Conservation (phyloP, 2,888 invertebrate species). For the Caenorhabditis drosophilae region DNA sequence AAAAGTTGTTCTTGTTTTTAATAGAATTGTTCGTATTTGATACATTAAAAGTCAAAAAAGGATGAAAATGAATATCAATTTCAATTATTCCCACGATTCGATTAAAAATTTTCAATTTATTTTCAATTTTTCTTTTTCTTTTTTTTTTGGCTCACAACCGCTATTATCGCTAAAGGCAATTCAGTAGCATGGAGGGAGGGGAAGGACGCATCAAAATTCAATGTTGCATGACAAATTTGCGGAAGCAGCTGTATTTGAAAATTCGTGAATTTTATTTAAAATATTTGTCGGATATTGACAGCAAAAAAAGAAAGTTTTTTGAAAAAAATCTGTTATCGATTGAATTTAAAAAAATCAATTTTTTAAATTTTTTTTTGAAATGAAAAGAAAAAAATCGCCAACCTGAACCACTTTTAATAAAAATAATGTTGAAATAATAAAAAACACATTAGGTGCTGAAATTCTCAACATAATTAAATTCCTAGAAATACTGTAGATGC, state of each 20-base stretch:
- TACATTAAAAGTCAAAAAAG: too few relatives aligned
- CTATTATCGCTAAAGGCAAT: too few relatives aligned
- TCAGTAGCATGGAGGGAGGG: too few relatives aligned
- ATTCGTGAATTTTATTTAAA: not conserved
- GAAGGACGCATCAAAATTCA: too few relatives aligned
- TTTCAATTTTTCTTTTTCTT: too few relatives aligned
- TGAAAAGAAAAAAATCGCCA: not conserved
- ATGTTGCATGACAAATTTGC: not conserved
- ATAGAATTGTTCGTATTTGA: too few relatives aligned
- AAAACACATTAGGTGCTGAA: not conserved
- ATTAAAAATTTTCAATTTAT: too few relatives aligned
- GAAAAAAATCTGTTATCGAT: not conserved
- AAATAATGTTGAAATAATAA: not conserved
- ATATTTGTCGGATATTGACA: not conserved
- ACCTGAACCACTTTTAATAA: not conserved
- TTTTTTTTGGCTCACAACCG: too few relatives aligned
- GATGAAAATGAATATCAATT: too few relatives aligned
- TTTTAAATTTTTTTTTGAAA: not conserved
- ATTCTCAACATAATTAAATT: not conserved
- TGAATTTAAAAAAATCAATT: not conserved
- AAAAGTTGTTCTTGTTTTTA: not conserved
- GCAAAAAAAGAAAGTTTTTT: not conserved
- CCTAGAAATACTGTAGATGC: too few relatives aligned
- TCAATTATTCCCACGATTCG: too few relatives aligned
- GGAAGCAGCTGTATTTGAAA: not conserved